Evolutionary conservation across 2,113 vertebrate species (phyloP).

Genomic region (Anarhynchus alexandrinus): DNA sequence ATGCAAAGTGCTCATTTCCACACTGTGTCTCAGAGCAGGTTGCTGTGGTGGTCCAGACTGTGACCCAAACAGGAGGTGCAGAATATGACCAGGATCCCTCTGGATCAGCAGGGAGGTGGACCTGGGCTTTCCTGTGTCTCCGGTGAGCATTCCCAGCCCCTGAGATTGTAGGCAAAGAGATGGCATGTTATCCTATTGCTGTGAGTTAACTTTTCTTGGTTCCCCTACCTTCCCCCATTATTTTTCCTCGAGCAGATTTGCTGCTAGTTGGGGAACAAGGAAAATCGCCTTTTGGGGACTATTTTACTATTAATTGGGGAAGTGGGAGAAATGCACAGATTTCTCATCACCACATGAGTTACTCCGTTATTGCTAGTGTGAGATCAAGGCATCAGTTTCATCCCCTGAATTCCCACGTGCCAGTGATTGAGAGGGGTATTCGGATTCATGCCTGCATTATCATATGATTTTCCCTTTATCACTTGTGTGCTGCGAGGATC

Average conservation of each 20-base stretch:
- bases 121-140: background rate
- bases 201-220: background rate
- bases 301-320: background rate
- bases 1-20: too few relatives aligned
- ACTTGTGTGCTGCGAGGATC: background rate
- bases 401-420: background rate
- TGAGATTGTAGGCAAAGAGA: fast-evolving
- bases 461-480: background rate
- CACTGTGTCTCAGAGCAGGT: background rate
- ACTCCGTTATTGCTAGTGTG: background rate
- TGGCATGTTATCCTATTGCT: fast-evolving
- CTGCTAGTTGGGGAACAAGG: background rate
- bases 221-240: background rate
- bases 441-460: background rate
- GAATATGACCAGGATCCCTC: fast-evolving
- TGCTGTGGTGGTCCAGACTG: background rate
- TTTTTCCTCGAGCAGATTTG: background rate
- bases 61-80: background rate
- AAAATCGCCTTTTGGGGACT: background rate
- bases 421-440: background rate
- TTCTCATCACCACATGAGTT: background rate
- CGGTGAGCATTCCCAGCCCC: background rate
- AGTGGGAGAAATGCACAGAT: background rate
- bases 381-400: background rate
- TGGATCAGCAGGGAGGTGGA: background rate